Evolutionary conservation across 2,113 vertebrate species (phyloP).

Genomic region (Oncorhynchus kisutch): DNA sequence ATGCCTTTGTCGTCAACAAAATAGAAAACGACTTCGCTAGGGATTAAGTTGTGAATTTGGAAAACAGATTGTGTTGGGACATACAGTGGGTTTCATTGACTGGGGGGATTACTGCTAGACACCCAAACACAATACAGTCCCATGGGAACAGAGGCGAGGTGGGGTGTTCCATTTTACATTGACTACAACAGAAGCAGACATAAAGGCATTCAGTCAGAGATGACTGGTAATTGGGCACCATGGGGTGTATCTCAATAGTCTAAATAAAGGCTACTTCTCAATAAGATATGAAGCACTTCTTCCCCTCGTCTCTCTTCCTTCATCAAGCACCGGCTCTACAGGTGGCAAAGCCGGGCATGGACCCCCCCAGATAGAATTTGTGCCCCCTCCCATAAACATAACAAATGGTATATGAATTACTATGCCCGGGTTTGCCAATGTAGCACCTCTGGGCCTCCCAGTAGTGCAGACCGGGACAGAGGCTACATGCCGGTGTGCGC

Average conservation of each 20-base stretch:
- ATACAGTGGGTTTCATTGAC: background rate
- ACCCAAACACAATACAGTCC: background rate
- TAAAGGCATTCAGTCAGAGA: background rate
- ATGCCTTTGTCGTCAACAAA: slow-evolving; percentile 20
- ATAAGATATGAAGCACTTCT: background rate
- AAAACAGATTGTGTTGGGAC: background rate
- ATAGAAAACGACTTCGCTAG: slow-evolving; percentile 18
- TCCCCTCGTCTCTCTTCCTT: background rate
- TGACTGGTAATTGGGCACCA: background rate
- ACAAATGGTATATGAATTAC: too few relatives aligned
- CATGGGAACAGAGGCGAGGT: background rate
- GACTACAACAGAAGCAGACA: background rate
- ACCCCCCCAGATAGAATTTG: too few relatives aligned
- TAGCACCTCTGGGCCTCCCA: too few relatives aligned
- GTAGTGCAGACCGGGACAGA: too few relatives aligned
- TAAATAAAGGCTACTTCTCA: background rate
- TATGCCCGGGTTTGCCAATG: too few relatives aligned
- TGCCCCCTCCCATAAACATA: too few relatives aligned
- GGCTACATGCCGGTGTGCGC: too few relatives aligned
- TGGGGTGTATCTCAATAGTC: background rate
- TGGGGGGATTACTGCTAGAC: background rate
- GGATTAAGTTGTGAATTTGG: slow-evolving; percentile 21
- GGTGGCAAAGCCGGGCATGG: too few relatives aligned
- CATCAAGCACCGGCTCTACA: too few relatives aligned
- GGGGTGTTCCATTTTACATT: background rate